Conservation (phyloP, 2,113 vertebrate genomes). For the Carettochelys insculpta region DNA sequence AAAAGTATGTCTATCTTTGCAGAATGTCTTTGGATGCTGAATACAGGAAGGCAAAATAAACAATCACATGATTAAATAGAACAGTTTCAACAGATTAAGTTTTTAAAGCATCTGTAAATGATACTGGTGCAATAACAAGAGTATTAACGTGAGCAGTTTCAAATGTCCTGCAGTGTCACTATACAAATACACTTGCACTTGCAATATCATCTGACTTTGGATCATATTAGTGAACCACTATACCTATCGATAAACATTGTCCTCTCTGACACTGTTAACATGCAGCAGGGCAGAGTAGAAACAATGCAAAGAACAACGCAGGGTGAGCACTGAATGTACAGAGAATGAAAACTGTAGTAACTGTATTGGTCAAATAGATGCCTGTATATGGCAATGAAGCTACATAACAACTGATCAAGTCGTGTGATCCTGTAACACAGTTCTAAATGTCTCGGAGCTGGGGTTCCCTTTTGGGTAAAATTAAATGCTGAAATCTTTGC, state of each 20-base stretch:
- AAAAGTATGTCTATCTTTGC: not conserved
- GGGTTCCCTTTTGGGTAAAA: constrained; percentile 21
- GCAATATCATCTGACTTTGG: not conserved
- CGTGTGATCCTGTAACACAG: not conserved
- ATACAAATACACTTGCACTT: not conserved
- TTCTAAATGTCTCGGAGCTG: constrained; percentile 8
- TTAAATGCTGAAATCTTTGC: constrained; percentile 1
- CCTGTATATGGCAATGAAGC: not conserved
- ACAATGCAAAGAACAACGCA: not conserved
- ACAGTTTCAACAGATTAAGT: not conserved
- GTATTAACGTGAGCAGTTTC: not conserved
- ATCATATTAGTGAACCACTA: not conserved
- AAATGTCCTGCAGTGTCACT: not conserved
- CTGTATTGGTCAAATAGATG: not conserved
- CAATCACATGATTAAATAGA: not conserved
- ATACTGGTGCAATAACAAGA: not conserved
- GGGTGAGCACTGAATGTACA: not conserved
- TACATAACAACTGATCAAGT: constrained; percentile 5
- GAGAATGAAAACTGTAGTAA: not conserved
- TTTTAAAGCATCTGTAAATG: not conserved
- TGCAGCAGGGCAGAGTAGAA: not conserved
- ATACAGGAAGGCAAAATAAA: not conserved
- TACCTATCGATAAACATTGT: not conserved
- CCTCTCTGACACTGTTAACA: not conserved
- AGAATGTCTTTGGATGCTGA: not conserved